Evolutionary conservation across 1,140 invertebrate species (phyloP).

Genomic region (Brevipalpus yothersi): DNA sequence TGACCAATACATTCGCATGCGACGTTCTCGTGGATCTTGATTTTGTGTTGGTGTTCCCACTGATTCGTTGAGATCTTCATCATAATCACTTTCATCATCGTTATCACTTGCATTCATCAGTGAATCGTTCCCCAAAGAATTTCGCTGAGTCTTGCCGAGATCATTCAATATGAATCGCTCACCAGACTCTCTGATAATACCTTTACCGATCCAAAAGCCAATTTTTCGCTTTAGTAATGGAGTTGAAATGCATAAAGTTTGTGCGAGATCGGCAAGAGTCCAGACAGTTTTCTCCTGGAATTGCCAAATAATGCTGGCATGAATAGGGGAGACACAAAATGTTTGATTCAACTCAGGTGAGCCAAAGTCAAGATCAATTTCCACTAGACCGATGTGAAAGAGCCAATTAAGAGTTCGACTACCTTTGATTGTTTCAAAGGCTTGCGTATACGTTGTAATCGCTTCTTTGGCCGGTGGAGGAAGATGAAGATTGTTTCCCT

Average conservation of each 20-base stretch:
- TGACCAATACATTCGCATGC: slow-evolving; percentile 56
- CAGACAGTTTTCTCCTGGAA: slow-evolving; percentile 73
- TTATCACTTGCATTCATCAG: slow-evolving; percentile 20
- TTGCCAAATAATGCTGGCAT: slow-evolving; percentile 79
- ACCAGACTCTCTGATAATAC: slow-evolving; percentile 44
- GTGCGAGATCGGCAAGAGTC: slow-evolving; percentile 55
- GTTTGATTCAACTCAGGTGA: slow-evolving; percentile 39
- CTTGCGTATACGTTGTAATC: slow-evolving; percentile 62
- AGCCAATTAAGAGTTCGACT: slow-evolving; percentile 85
- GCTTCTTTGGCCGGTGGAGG: slow-evolving; percentile 51
- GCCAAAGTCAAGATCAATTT: slow-evolving; percentile 70
- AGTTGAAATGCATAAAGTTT: slow-evolving; percentile 53
- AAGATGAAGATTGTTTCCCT: slow-evolving; percentile 50
- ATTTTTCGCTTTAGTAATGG: slow-evolving; percentile 58
- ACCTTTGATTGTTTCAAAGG: slow-evolving; percentile 75
- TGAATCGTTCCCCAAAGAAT: not conserved
- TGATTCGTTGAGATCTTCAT: slow-evolving; percentile 48
- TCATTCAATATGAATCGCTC: slow-evolving; percentile 56
- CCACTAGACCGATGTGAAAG: slow-evolving; percentile 67
- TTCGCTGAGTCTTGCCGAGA: slow-evolving; percentile 19
- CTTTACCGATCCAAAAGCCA: slow-evolving; percentile 56
- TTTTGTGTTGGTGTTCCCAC: slow-evolving; percentile 47
- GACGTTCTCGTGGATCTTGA: slow-evolving; percentile 52
- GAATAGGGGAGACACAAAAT: slow-evolving; percentile 65
- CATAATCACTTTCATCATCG: slow-evolving; percentile 34